Percentiles rank a stretch among this genome's conserved stretches.
These are phyloP conservation scores for Puffinus mauretanicus DNA, from an alignment of 2,113 vertebrate species.

Conservation along the genomic window DNA sequence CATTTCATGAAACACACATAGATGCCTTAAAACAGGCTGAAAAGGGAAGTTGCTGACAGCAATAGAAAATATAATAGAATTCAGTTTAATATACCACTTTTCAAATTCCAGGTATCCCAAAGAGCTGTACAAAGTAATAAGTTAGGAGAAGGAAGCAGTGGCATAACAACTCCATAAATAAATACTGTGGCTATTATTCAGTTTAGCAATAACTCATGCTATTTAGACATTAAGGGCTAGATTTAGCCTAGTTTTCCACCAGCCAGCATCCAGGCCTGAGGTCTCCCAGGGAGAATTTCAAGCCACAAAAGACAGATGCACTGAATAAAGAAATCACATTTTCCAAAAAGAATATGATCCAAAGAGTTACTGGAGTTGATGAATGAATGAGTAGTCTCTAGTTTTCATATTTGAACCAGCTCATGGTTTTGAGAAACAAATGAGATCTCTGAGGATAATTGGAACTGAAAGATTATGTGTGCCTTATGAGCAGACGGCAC, in stretches of 20 bases:
- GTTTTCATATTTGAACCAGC: not conserved
- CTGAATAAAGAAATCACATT: conserved; percentile 11
- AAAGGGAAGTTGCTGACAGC: conserved; percentile 35
- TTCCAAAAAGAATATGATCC: not conserved
- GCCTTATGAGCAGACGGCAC: not conserved
- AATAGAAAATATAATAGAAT: conserved; percentile 40
- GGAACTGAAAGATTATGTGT: conserved; percentile 12
- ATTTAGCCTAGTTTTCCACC: conserved; percentile 23
- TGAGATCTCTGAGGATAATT: conserved; percentile 23
- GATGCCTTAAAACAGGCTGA: not conserved
- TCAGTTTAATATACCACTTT: conserved; percentile 39
- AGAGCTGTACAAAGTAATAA: conserved; percentile 48
- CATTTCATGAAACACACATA: not conserved
- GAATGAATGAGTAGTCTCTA: not conserved
- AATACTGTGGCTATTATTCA: conserved; percentile 16
- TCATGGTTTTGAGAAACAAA: not conserved
- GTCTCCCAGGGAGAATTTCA: conserved; percentile 5
- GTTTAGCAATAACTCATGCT: conserved; percentile 20
- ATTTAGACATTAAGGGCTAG: conserved; percentile 22
- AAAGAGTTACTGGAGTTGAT: not conserved
- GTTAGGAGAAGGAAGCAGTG: conserved; percentile 15
- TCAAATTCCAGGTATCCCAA: conserved; percentile 38
- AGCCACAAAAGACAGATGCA: not conserved
- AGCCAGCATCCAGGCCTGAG: not conserved
- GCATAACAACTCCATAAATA: conserved; percentile 29